Conservation (phyloP, 2,888 invertebrate species). For the Tetranychus piercei region DNA sequence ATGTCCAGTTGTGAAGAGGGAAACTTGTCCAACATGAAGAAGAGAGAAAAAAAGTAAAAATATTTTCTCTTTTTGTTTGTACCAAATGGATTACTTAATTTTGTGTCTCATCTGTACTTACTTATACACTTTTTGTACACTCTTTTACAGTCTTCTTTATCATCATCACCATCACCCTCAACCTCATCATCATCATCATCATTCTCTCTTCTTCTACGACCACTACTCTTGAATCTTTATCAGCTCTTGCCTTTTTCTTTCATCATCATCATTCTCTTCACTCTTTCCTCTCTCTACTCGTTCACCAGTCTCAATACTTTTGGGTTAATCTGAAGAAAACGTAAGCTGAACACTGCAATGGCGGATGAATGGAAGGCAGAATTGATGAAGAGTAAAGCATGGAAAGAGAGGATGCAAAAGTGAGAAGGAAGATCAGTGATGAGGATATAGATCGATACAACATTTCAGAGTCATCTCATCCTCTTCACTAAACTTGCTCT, state of each 20-base stretch:
- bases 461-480: background rate
- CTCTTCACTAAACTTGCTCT: background rate
- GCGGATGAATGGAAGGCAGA: background rate
- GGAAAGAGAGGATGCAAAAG: background rate
- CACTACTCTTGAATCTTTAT: background rate
- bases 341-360: constrained; percentile 5
- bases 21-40: background rate
- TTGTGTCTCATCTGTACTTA: background rate
- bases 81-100: background rate
- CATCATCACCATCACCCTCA: background rate
- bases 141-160: background rate
- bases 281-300: constrained; percentile 1
- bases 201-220: background rate
- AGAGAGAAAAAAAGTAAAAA: background rate
- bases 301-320: background rate
- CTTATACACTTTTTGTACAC: background rate
- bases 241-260: background rate
- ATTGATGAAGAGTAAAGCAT: background rate
- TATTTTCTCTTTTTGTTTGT: background rate
- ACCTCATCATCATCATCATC: background rate
- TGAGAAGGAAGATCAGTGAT: background rate
- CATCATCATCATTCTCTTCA: background rate
- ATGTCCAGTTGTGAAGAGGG: background rate
- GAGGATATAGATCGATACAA: constrained; percentile 4
- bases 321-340: background rate